Evolutionary conservation across 2,797 vertebrate species (phyloP).

Genomic region (Molossus molossus): DNA sequence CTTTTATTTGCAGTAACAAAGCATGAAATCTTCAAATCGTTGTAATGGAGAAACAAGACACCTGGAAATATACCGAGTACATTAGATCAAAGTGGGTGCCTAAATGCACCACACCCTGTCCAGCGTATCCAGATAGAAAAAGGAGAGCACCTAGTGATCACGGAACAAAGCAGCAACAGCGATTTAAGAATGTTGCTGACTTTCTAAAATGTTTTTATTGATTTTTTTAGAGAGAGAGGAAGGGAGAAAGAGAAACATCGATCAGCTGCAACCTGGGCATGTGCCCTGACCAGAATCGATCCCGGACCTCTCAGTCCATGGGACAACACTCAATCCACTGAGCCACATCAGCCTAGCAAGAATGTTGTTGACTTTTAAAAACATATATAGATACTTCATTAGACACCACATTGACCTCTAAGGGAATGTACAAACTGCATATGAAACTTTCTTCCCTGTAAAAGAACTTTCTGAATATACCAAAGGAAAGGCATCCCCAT

Average conservation of each 20-base stretch:
- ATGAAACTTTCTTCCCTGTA: constrained; percentile 26
- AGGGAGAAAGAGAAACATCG: too few species aligned
- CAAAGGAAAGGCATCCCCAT: constrained; percentile 35
- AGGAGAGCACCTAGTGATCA: background rate
- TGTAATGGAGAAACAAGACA: constrained; percentile 4
- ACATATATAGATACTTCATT: constrained; percentile 71
- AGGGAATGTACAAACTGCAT: constrained; percentile 70
- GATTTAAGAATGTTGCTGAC: constrained; percentile 75
- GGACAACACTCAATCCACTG: too few species aligned
- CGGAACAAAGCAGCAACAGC: constrained; percentile 48
- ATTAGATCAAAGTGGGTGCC: constrained; percentile 46
- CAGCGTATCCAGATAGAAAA: constrained; percentile 39
- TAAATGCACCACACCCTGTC: background rate
- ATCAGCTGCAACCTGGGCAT: too few species aligned
- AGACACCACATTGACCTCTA: constrained; percentile 76
- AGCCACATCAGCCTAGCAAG: background rate
- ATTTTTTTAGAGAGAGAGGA: too few species aligned
- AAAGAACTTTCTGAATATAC: constrained; percentile 36
- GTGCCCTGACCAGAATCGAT: too few species aligned
- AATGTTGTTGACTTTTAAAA: constrained; percentile 79
- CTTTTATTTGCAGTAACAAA: background rate
- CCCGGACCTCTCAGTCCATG: too few species aligned
- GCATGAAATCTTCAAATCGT: constrained; percentile 41
- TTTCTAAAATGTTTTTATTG: constrained; percentile 65
- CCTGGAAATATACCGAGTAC: constrained; percentile 60